These are phyloP conservation scores for Chelonus formosanus DNA, from an alignment of 2,888 invertebrate genomes.

Conservation along the genomic window DNA sequence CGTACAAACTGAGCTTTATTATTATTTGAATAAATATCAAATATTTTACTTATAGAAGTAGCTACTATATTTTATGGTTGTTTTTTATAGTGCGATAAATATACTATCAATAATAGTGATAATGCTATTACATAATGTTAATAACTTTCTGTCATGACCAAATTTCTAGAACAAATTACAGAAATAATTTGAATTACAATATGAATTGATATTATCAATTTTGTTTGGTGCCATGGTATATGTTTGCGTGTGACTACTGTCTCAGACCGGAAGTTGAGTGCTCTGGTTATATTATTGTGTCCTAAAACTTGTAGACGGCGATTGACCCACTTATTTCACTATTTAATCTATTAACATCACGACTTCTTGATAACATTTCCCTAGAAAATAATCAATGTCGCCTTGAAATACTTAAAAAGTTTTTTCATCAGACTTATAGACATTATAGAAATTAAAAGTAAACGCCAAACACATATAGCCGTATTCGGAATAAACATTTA, in stretches of 20 bases:
- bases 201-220: conserved; percentile 7
- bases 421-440: neutral
- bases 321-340: conserved; percentile 41
- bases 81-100: neutral
- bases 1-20: too few relatives aligned
- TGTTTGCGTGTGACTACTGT: conserved; percentile 39
- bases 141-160: neutral
- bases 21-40: too few relatives aligned
- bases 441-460: conserved; percentile 1
- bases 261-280: conserved; percentile 34
- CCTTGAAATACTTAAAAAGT: conserved; percentile 14
- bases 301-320: conserved; percentile 25
- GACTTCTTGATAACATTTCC: conserved; percentile 30
- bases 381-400: conserved; percentile 11
- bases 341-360: conserved; percentile 32
- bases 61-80: too few relatives aligned
- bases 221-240: conserved; percentile 4
- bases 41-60: too few relatives aligned
- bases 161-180: neutral
- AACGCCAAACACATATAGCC: neutral
- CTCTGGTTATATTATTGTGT: conserved; percentile 40
- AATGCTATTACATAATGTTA: too few relatives aligned
- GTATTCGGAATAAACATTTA: neutral
- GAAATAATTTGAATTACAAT: conserved; percentile 7
- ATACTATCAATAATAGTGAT: neutral